Conservation (phyloP, 1,140 invertebrate genomes). For the Drosophila erecta region DNA sequence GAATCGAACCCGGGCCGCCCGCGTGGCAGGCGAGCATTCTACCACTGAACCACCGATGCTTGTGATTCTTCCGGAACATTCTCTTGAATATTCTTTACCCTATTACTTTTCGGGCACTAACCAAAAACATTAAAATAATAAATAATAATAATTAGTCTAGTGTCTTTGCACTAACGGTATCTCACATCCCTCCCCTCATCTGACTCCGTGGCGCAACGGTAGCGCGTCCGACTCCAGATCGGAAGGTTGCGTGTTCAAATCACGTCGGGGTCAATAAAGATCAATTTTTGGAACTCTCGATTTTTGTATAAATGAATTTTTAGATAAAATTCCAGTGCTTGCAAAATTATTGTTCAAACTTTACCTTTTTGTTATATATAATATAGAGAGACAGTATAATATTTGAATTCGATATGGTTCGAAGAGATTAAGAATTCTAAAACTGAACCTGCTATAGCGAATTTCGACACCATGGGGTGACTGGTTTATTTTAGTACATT, state of each 20-base stretch:
- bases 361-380: too few relatives aligned
- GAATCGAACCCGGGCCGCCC: conserved; percentile 94
- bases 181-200: conserved; percentile 10
- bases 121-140: too few relatives aligned
- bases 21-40: conserved; percentile 93
- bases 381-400: too few relatives aligned
- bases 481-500: background rate
- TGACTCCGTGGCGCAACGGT: conserved; percentile 90
- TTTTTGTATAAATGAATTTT: background rate
- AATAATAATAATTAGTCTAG: too few relatives aligned
- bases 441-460: too few relatives aligned
- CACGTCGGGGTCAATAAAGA: conserved; percentile 94
- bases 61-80: background rate
- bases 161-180: background rate
- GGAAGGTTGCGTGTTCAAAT: conserved; percentile 99
- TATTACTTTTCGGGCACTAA: background rate
- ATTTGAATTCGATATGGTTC: too few relatives aligned
- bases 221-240: conserved; percentile 99
- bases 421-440: too few relatives aligned
- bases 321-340: too few relatives aligned
- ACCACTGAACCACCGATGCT: conserved; percentile 89
- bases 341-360: background rate
- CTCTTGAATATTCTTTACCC: background rate
- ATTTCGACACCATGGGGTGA: background rate
- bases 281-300: background rate